Evolutionary conservation across 2,797 vertebrate genomes (phyloP).

Genomic region (Coreius guichenoti): DNA sequence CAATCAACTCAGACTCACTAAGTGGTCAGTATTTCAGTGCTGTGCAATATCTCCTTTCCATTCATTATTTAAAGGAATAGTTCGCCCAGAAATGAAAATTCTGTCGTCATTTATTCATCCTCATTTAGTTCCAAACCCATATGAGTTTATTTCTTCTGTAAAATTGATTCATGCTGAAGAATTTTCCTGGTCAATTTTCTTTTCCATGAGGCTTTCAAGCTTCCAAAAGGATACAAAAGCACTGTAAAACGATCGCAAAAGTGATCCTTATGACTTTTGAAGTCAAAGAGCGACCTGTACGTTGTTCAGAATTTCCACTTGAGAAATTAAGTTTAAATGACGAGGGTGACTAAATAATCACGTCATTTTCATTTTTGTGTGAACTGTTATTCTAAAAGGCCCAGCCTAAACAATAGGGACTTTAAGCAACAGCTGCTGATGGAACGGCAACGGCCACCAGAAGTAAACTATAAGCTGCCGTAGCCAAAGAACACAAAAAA

Average conservation of each 20-base stretch:
- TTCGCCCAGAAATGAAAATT: slow-evolving; percentile 6
- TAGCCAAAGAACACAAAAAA: too few species aligned
- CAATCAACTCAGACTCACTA: background rate
- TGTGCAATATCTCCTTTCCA: slow-evolving; percentile 6
- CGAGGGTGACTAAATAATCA: background rate
- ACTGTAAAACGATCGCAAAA: background rate
- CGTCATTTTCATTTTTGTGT: background rate
- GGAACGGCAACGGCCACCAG: too few species aligned
- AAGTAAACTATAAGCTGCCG: too few species aligned
- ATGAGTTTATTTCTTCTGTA: background rate
- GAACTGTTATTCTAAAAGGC: background rate
- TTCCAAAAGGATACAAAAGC: background rate
- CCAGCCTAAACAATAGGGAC: background rate
- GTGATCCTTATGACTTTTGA: background rate
- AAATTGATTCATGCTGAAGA: background rate
- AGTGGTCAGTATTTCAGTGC: slow-evolving; percentile 14
- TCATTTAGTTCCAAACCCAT: background rate
- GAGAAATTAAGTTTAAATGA: background rate
- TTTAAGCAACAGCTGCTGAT: too few species aligned
- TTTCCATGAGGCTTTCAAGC: background rate
- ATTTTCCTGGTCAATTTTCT: background rate
- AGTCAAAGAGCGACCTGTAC: background rate
- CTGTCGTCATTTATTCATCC: slow-evolving; percentile 13
- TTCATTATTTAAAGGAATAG: slow-evolving; percentile 26
- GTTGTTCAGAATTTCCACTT: background rate